Percentiles rank a stretch among this genome's conserved stretches.
Evolutionary conservation across 2,888 invertebrate species (phyloP).

Genomic region (Lamellibrachia satsuma): DNA sequence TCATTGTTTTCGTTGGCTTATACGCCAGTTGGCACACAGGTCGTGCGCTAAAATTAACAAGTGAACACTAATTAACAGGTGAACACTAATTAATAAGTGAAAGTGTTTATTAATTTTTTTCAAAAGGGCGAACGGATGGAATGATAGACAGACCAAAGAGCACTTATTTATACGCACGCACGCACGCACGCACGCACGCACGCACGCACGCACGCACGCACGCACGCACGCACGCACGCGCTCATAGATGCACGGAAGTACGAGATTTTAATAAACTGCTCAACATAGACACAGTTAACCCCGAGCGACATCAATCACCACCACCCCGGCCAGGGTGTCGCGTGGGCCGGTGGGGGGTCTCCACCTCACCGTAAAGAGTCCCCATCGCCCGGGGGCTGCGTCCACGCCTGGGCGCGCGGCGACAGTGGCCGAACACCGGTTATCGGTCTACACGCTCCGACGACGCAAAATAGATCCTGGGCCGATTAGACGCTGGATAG

Average conservation of each 20-base stretch:
- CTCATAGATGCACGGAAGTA: background rate
- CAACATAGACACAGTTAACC: background rate
- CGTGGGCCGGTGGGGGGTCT: background rate
- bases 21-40: too few species aligned
- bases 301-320: background rate
- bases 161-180: background rate
- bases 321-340: background rate
- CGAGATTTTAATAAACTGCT: background rate
- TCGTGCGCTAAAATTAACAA: too few species aligned
- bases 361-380: background rate
- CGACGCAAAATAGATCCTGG: background rate
- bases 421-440: background rate
- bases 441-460: background rate
- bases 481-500: background rate
- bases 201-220: background rate
- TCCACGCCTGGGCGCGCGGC: constrained; percentile 2
- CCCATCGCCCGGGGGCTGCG: background rate
- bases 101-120: background rate
- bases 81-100: background rate
- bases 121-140: background rate
- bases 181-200: background rate
- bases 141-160: background rate
- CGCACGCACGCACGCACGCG: too few species aligned
- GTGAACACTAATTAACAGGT: too few species aligned
- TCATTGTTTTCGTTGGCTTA: too few species aligned